These are phyloP conservation scores for Calidris pugnax DNA, from an alignment of 2,113 vertebrate species.

Conservation along the genomic window DNA sequence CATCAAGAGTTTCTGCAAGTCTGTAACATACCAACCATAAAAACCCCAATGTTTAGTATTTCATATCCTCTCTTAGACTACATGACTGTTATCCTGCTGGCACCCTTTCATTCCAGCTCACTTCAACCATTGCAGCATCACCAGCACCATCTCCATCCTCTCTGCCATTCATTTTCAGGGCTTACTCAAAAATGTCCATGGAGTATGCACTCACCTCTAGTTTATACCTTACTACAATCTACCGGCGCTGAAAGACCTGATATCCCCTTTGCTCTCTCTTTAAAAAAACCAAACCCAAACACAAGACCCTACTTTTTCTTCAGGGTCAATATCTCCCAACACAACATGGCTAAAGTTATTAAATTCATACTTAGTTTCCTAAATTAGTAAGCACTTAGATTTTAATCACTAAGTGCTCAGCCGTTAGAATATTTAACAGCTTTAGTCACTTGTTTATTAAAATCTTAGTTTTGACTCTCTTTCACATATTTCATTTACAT, in stretches of 20 bases:
- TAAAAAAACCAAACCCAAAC: neutral
- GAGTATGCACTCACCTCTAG: neutral
- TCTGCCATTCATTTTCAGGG: neutral
- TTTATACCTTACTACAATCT: neutral
- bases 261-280: neutral
- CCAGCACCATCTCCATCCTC: neutral
- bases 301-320: neutral
- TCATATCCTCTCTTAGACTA: neutral
- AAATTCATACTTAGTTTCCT: neutral
- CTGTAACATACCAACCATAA: neutral
- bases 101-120: neutral
- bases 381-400: neutral
- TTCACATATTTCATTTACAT: neutral
- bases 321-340: neutral
- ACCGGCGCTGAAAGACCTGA: neutral
- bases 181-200: neutral
- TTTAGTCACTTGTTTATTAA: slow-evolving; percentile 19
- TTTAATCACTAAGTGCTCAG: neutral
- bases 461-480: neutral
- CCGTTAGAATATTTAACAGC: slow-evolving; percentile 3
- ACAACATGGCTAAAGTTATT: neutral
- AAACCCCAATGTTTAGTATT: neutral
- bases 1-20: neutral
- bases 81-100: neutral
- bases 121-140: neutral